Conservation (phyloP, 2,888 invertebrate genomes). For the Laspeyria flexula region DNA sequence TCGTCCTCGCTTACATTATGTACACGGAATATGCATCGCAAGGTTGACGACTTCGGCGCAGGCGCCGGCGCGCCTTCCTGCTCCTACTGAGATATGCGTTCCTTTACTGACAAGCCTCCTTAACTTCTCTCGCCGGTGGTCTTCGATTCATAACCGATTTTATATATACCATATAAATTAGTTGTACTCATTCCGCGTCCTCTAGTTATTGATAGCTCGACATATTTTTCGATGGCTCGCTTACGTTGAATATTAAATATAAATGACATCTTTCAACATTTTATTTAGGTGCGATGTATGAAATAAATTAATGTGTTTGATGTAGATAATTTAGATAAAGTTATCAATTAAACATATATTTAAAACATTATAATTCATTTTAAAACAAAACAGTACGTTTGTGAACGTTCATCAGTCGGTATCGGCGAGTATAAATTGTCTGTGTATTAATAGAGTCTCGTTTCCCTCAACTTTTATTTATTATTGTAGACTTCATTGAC, state of each 20-base stretch:
- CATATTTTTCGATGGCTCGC: slow-evolving; percentile 33
- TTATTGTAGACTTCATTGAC: slow-evolving; percentile 80
- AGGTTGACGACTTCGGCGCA: slow-evolving; percentile 63
- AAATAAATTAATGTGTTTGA: slow-evolving; percentile 38
- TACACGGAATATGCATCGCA: slow-evolving; percentile 53
- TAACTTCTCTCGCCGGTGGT: slow-evolving; percentile 43
- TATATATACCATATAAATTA: slow-evolving; percentile 41
- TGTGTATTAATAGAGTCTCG: slow-evolving; percentile 65
- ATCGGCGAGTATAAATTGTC: slow-evolving; percentile 53
- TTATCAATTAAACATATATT: slow-evolving; percentile 47
- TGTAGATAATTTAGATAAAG: slow-evolving; percentile 41
- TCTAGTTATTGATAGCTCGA: slow-evolving; percentile 38
- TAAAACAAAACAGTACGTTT: slow-evolving; percentile 48
- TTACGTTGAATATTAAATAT: slow-evolving; percentile 33
- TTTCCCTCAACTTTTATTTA: slow-evolving; percentile 76
- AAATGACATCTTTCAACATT: slow-evolving; percentile 33
- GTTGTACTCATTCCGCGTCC: slow-evolving; percentile 24
- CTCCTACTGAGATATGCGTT: slow-evolving; percentile 45
- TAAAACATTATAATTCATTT: slow-evolving; percentile 48
- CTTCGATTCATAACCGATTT: slow-evolving; percentile 40
- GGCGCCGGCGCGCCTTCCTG: slow-evolving; percentile 59
- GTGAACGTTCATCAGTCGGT: slow-evolving; percentile 47
- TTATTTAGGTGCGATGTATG: slow-evolving; percentile 28
- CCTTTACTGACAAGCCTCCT: slow-evolving; percentile 43
- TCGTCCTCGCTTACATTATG: slow-evolving; percentile 48